Evolutionary conservation across 2,797 vertebrate species (phyloP), one percentile per base, ranked within the genome.

Genomic region (Siniperca obscura): DNA sequence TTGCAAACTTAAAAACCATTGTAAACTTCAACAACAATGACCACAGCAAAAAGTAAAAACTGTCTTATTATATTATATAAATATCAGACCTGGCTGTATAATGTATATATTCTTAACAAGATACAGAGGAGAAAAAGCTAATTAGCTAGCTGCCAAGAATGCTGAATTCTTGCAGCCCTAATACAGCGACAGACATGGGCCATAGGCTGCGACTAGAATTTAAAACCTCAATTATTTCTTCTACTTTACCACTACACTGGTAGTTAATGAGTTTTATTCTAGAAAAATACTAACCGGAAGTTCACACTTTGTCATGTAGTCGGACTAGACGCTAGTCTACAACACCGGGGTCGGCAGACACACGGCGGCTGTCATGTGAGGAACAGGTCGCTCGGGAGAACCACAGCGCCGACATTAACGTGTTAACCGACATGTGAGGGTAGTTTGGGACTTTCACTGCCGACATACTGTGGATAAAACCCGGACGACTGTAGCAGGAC

Each of bases 241-340:
- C 3, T 48, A 7, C 21, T 36, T 8, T 9, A 5, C 22, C 30
- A 5, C 1, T 25, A 0, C 9, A 3, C 34, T 13, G 1, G 48
- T n/a, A 22, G 13, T 46, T 14, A 2, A 1, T 7, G 3, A 19
- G 25, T 40, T 86, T 86, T 83, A 86, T 74, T 84, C 2, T 74
- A 7, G 16, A 21, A 42, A 40, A 1, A 8, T 0, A 0, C 0
- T 1, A n/a, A 78, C 38, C 87, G 88, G 92, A 91, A 89, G 81
- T 70, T 0, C 0, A 0, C 0, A 2, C 3, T 2, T 3, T 3
- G 48, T 3, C 4, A 30, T 12, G n/a, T 1, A 0, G 6, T 1
- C 0, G 1, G 17, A 9, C 48, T 89, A 83, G 70, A 75, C 73
- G 12, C 8, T 2, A 4, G 27, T 16, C 46, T 79, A 42, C 74